Evolutionary conservation across 2,797 vertebrate genomes (phyloP), one percentile per base, ranked within the genome.

Genomic region (Pangasius macronema): DNA sequence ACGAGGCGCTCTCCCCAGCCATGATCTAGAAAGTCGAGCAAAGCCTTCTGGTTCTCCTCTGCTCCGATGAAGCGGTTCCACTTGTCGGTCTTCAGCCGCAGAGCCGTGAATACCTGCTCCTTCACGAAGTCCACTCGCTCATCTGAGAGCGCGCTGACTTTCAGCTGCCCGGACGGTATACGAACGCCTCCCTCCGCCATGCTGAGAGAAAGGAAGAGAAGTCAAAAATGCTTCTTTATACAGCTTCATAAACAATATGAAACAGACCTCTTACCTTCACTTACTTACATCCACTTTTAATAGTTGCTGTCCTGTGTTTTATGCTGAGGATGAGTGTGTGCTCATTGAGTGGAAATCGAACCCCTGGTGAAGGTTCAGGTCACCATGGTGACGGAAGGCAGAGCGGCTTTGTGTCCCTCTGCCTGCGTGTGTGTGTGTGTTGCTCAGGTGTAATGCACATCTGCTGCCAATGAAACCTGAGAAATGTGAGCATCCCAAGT

Each of bases 1-100:
- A 96, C 76, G 84, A 97, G 93, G 36, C 91, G 91, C 73, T 92
- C 92, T 59, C 90, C 90, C 89, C 93, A 94, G 67, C 91, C 92
- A 86, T 95, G 93, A 89, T 96, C 96, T 90, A 97, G 91, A 88
- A 96, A 97, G 90, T 95, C 95, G 90, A 96, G 90, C 87, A 97
- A 92, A 65, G 94, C 88, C 90, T 93, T 95, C 92, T 96, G 96
- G 93, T 97, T 97, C 89, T 97, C 96, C 84, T 96, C 96, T 0
- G 95, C 87, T 3, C 94, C 94, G 42, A 97, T 95, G 92, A 97
- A 97, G 81, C 94, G 95, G 91, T 96, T 96, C 96, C 96, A 97
- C 70, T 96, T 96, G 91, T 97, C 96, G 0, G 95, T 95, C 92
- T 97, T 97, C 24, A 96, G 93, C 30, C 94, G 94, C 61, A 97